phyloP scores from a whole-genome alignment of 2,113 vertebrate genomes.

The Mirounga angustirostris region DNA sequence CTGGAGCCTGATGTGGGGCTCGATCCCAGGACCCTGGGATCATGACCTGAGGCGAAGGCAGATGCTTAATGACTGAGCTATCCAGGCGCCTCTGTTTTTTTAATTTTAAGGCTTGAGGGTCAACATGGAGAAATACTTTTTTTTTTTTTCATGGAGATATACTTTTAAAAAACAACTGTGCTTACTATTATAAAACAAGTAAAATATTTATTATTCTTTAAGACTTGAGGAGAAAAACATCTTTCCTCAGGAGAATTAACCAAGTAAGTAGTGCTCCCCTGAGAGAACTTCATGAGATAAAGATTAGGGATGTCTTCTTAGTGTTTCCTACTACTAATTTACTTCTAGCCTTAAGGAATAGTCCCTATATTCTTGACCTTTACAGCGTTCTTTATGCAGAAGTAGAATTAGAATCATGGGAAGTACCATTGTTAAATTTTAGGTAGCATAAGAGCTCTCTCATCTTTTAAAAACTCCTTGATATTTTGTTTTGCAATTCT shows the following conservation, averaged over 20 bases:
- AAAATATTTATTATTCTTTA: conserved; percentile 43
- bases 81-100: neutral
- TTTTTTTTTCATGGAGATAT: neutral
- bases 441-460: neutral
- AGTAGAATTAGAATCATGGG: conserved; percentile 22
- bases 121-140: neutral
- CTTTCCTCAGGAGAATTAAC: conserved; percentile 52
- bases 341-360: neutral
- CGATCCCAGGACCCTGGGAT: too few species aligned
- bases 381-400: neutral
- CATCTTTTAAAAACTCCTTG: conserved; percentile 41
- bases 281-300: neutral
- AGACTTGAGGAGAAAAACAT: conserved; percentile 1
- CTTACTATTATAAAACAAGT: conserved; percentile 52
- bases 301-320: neutral
- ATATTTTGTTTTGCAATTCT: neutral
- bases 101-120: conserved; percentile 31
- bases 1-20: too few species aligned
- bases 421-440: conserved; percentile 11
- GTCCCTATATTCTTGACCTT: neutral
- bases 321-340: neutral
- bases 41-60: too few species aligned
- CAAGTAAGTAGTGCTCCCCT: conserved; percentile 36
- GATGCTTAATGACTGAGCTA: too few species aligned
- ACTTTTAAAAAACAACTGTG: neutral